A percentile compares a stretch with the other conserved stretches of the same genome.
Evolutionary conservation across 2,797 vertebrate genomes (phyloP).

Genomic region (Echiichthys vipera): DNA sequence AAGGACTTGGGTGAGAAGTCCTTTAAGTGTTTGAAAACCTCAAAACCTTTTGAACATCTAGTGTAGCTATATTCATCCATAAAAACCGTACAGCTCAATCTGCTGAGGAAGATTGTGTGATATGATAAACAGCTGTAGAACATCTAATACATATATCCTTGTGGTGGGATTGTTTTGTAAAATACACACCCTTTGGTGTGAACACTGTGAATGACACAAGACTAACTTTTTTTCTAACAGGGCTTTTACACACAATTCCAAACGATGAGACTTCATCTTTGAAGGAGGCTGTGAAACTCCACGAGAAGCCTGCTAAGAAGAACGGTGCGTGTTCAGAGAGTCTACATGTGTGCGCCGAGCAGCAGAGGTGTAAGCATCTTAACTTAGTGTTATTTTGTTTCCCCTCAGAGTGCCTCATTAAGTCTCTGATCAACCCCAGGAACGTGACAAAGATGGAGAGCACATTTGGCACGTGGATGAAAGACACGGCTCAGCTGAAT

Average conservation of each 20-base stretch:
- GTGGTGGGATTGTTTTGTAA: background rate
- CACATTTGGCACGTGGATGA: conserved; percentile 95
- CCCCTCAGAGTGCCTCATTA: conserved; percentile 87
- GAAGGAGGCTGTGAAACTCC: conserved; percentile 78
- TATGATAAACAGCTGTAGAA: background rate
- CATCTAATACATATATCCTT: background rate
- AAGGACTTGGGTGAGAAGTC: background rate
- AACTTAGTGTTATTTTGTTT: conserved; percentile 10
- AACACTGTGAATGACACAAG: background rate
- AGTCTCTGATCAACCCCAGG: conserved; percentile 88
- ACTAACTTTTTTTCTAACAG: conserved; percentile 54
- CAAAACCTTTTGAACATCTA: background rate
- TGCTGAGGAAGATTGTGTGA: background rate
- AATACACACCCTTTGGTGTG: background rate
- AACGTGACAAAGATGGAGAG: conserved; percentile 87
- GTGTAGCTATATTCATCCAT: background rate
- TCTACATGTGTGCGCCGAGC: background rate
- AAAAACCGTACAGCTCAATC: background rate
- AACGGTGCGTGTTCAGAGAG: conserved; percentile 78
- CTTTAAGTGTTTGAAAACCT: background rate
- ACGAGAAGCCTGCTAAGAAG: conserved; percentile 68
- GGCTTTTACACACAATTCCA: conserved; percentile 77
- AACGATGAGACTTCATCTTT: conserved; percentile 88
- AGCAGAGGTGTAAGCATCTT: background rate
- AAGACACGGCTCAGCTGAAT: conserved; percentile 84